Conservation (phyloP, 1,140 invertebrate genomes). For the Drosophila mojavensis region DNA sequence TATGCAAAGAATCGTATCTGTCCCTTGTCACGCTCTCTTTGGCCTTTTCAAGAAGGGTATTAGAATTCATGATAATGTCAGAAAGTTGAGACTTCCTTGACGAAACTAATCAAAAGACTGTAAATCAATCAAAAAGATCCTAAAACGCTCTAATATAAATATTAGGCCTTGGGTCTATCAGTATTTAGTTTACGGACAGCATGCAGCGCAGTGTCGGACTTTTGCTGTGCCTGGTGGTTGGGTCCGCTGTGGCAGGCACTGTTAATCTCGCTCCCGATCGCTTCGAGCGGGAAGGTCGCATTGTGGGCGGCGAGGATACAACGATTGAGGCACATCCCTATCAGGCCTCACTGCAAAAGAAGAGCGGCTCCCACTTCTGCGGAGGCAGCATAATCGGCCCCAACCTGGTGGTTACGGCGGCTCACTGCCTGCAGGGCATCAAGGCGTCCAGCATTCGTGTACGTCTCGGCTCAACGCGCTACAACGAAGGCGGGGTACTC, state of each 20-base stretch:
- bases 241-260: conserved; percentile 16
- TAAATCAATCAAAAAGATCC: not conserved
- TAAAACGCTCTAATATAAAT: conserved; percentile 14
- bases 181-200: not conserved
- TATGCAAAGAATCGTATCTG: too few species aligned
- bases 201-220: conserved; percentile 50
- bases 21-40: too few species aligned
- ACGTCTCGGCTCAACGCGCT: conserved; percentile 40
- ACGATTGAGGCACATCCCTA: conserved; percentile 55
- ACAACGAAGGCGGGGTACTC: conserved; percentile 29
- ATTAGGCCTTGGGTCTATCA: not conserved
- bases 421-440: conserved; percentile 85
- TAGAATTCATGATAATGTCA: conserved; percentile 21
- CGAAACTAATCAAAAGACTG: not conserved
- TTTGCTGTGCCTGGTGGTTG: conserved; percentile 25
- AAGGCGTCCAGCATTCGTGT: conserved; percentile 26
- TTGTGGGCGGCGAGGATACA: conserved; percentile 58
- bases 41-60: not conserved
- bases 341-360: conserved; percentile 54
- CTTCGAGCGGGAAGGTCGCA: conserved; percentile 51
- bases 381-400: conserved; percentile 85
- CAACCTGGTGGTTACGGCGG: conserved; percentile 86
- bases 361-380: conserved; percentile 76
- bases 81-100: conserved; percentile 3
- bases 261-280: conserved; percentile 21